Percentiles rank a stretch among this genome's conserved stretches.
Conservation (phyloP, 2,113 vertebrate genomes). For the Cisticola juncidis region DNA sequence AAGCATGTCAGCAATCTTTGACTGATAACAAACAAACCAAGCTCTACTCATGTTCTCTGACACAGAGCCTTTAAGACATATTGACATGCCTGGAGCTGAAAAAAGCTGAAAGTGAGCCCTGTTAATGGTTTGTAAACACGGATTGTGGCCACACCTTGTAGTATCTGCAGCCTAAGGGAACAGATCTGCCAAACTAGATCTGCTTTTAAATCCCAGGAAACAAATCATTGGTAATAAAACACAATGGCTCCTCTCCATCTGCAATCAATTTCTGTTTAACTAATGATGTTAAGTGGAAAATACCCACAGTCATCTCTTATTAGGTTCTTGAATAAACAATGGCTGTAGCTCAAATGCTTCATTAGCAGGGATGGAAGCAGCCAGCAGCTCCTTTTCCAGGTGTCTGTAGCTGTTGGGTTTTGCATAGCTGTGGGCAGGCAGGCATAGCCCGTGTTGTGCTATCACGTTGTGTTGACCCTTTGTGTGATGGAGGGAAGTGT, state of each 20-base stretch:
- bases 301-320: background rate
- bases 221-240: background rate
- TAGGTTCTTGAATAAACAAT: slow-evolving; percentile 6
- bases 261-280: background rate
- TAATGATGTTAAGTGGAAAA: slow-evolving; percentile 23
- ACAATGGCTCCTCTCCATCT: background rate
- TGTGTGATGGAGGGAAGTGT: accelerated
- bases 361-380: background rate
- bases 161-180: background rate
- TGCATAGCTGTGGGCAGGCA: background rate
- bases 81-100: slow-evolving; percentile 25
- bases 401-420: background rate
- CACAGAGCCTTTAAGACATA: slow-evolving; percentile 25
- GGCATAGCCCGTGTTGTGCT: accelerated
- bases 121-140: background rate
- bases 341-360: background rate
- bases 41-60: background rate
- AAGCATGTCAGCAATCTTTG: background rate
- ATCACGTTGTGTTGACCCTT: too few species aligned
- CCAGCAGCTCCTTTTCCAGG: background rate
- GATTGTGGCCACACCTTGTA: background rate
- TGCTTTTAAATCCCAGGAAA: background rate
- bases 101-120: background rate
- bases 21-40: slow-evolving; percentile 36
- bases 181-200: background rate